These are phyloP conservation scores for Pelobates fuscus DNA, from an alignment of 2,113 vertebrate genomes.

Conservation along the genomic window DNA sequence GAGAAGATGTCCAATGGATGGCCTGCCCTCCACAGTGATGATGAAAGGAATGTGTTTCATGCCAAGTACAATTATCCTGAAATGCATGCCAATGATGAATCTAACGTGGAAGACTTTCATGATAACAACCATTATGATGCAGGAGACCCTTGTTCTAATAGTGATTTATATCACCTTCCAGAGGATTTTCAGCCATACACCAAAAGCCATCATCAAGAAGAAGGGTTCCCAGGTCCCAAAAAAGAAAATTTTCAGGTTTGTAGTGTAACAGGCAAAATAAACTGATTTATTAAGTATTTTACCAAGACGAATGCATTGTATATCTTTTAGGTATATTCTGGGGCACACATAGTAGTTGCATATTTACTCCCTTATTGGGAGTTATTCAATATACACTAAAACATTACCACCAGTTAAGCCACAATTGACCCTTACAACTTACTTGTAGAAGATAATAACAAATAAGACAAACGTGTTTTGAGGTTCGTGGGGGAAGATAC, in stretches of 20 bases:
- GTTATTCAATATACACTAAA: no score
- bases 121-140: conserved; percentile 68
- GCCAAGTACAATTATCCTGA: conserved; percentile 63
- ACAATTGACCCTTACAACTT: no score
- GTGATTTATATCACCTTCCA: conserved; percentile 62
- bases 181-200: conserved; percentile 69
- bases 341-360: no score
- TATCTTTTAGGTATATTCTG: no score
- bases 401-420: no score
- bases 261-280: no score
- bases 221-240: conserved; percentile 60
- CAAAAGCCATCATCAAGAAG: conserved; percentile 61
- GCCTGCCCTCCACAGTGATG: conserved; percentile 58
- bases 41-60: conserved; percentile 64
- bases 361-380: no score
- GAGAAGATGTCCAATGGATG: conserved; percentile 67
- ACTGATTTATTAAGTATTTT: no score
- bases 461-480: no score
- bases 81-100: conserved; percentile 60
- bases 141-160: conserved; percentile 64
- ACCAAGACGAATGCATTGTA: no score
- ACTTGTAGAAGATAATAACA: no score
- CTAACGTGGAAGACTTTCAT: conserved; percentile 62
- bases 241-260: conserved; percentile 78
- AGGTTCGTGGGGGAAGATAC: no score